phyloP scores from a whole-genome alignment of 2,888 invertebrate genomes.

The Raillietiella orientalis region DNA sequence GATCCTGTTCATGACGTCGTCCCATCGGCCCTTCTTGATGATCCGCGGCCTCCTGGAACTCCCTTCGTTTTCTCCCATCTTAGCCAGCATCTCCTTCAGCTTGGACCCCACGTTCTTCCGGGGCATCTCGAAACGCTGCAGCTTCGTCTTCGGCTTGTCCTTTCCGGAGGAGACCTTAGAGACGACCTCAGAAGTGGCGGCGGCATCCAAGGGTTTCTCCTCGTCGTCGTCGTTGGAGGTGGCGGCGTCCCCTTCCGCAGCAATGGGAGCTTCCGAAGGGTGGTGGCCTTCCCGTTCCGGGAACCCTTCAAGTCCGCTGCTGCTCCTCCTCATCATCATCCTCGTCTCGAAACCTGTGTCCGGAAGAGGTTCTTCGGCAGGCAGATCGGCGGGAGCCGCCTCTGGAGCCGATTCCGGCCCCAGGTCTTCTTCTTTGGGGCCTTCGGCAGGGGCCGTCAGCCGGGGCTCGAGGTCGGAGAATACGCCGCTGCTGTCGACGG shows the following conservation, averaged over 20 bases:
- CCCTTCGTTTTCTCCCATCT: constrained; percentile 11
- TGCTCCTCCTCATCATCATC: too few relatives aligned
- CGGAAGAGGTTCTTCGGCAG: too few relatives aligned
- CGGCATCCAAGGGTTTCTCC: constrained; percentile 8
- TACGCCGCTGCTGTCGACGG: constrained; percentile 68
- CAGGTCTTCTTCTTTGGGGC: too few relatives aligned
- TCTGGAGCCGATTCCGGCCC: too few relatives aligned
- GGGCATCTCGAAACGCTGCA: constrained; percentile 45
- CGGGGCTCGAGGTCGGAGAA: constrained; percentile 28
- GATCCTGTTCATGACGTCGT: constrained; percentile 50
- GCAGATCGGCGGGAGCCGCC: too few relatives aligned
- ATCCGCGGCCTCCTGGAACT: constrained; percentile 19
- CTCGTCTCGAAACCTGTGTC: too few relatives aligned
- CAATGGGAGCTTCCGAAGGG: too few relatives aligned
- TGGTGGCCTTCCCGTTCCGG: too few relatives aligned
- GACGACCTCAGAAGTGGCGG: constrained; percentile 4
- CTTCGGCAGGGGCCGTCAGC: too few relatives aligned
- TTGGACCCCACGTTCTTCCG: constrained; percentile 41
- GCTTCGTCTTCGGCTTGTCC: constrained; percentile 24
- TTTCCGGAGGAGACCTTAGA: constrained; percentile 11
- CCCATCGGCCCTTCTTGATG: constrained; percentile 31
- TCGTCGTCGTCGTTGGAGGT: constrained; percentile 19
- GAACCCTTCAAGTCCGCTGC: too few relatives aligned
- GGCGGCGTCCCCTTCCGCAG: constrained; percentile 9
- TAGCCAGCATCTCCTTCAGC: constrained; percentile 31